phyloP scores from a whole-genome alignment of 2,797 vertebrate species.

The Protonibea diacanthus region DNA sequence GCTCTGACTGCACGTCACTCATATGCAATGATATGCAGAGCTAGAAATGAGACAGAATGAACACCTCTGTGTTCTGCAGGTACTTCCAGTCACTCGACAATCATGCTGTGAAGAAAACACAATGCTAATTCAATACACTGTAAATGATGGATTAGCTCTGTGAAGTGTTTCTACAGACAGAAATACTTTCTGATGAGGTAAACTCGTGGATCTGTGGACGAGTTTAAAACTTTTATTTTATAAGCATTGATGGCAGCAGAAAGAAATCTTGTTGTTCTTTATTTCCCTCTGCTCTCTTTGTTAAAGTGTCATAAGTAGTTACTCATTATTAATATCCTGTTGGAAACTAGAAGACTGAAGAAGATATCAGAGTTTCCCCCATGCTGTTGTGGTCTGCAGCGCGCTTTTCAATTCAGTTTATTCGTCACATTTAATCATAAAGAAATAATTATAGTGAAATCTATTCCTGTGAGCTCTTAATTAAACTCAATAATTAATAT shows the following conservation, averaged over 20 bases:
- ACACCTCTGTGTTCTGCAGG: no score
- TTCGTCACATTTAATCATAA: no score
- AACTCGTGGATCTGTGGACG: neutral
- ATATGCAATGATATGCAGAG: no score
- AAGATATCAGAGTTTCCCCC: neutral
- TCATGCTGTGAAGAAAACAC: neutral
- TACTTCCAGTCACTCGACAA: neutral
- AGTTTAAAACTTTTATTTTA: conserved; percentile 3
- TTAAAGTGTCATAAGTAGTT: neutral
- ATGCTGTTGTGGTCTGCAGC: neutral
- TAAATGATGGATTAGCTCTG: conserved; percentile 10
- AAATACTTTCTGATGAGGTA: neutral
- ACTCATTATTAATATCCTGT: neutral
- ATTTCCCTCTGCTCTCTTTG: neutral
- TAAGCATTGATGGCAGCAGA: neutral
- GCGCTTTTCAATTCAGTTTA: neutral
- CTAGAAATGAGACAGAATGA: no score
- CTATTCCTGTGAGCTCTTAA: no score
- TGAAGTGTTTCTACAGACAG: neutral
- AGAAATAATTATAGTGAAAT: no score
- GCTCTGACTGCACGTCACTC: no score
- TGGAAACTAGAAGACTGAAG: neutral
- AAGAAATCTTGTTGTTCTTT: neutral
- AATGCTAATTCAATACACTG: neutral
- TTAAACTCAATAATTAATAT: no score